Evolutionary conservation across 2,797 vertebrate species (phyloP).

Genomic region (Aotus griseimembra): DNA sequence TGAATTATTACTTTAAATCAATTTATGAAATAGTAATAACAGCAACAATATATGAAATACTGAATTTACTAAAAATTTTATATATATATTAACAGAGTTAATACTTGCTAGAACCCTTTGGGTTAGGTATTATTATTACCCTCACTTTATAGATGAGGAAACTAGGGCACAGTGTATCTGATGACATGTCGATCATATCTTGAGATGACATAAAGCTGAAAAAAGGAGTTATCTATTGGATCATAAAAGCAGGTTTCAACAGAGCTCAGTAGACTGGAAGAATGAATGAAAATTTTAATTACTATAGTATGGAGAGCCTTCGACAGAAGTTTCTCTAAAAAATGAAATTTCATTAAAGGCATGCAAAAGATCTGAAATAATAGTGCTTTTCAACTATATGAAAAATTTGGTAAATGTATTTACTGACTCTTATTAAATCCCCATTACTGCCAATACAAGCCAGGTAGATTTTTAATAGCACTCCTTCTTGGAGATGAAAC

Average conservation of each 20-base stretch:
- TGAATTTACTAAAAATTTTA: neutral
- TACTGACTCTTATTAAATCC: neutral
- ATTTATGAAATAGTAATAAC: neutral
- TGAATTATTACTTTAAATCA: neutral
- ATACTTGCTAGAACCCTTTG: neutral
- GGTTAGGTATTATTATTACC: neutral
- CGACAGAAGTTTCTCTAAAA: neutral
- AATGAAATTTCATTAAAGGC: neutral
- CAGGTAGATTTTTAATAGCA: conserved; percentile 18
- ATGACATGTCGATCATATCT: neutral
- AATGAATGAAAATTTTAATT: conserved; percentile 48
- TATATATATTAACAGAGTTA: neutral
- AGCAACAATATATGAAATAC: neutral
- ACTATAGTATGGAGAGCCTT: neutral
- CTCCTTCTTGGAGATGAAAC: conserved; percentile 40
- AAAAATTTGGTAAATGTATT: neutral
- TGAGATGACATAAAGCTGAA: conserved; percentile 17
- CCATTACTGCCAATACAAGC: neutral
- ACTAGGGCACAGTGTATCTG: neutral
- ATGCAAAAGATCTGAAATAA: conserved; percentile 26
- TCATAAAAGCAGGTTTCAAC: conserved; percentile 28
- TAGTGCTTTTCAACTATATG: neutral
- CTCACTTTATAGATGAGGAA: conserved; percentile 14
- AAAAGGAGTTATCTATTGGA: conserved; percentile 32
- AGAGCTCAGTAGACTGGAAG: conserved; percentile 55